Evolutionary conservation across 2,888 invertebrate species (phyloP).

Genomic region (Rambutsinella grinnellia): DNA sequence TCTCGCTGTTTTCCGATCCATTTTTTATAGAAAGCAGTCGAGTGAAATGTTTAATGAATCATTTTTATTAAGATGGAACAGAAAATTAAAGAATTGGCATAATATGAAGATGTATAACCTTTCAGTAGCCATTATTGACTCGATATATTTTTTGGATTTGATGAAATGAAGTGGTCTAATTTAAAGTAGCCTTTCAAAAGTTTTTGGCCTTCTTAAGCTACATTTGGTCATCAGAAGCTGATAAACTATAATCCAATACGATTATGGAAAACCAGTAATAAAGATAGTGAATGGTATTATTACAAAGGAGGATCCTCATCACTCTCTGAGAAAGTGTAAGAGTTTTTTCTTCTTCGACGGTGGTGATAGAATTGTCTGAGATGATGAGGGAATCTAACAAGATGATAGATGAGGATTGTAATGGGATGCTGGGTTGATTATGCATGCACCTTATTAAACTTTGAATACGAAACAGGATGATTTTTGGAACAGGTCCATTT

Average conservation of each 20-base stretch:
- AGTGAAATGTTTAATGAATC: neutral
- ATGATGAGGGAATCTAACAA: neutral
- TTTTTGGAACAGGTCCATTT: constrained; percentile 45
- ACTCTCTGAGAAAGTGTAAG: constrained; percentile 21
- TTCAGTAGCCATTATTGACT: too few relatives aligned
- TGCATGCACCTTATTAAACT: constrained; percentile 18
- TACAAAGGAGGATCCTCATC: constrained; percentile 51
- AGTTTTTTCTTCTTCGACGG: constrained; percentile 3
- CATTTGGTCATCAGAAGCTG: constrained; percentile 12
- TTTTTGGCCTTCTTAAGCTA: neutral
- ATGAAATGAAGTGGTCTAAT: neutral
- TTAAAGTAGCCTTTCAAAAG: neutral
- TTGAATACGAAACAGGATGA: constrained; percentile 1
- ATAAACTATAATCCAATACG: constrained; percentile 48
- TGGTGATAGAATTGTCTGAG: constrained; percentile 9
- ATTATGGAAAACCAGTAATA: constrained; percentile 47
- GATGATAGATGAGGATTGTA: neutral
- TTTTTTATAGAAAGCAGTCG: neutral
- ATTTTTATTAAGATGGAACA: neutral
- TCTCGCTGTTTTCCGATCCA: constrained; percentile 19
- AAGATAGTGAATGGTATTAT: constrained; percentile 44
- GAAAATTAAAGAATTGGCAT: neutral
- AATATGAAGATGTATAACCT: neutral
- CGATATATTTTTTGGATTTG: neutral
- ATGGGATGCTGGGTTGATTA: neutral